Evolutionary conservation across 2,888 invertebrate genomes (phyloP).

Genomic region (Octonoba sinensis): DNA sequence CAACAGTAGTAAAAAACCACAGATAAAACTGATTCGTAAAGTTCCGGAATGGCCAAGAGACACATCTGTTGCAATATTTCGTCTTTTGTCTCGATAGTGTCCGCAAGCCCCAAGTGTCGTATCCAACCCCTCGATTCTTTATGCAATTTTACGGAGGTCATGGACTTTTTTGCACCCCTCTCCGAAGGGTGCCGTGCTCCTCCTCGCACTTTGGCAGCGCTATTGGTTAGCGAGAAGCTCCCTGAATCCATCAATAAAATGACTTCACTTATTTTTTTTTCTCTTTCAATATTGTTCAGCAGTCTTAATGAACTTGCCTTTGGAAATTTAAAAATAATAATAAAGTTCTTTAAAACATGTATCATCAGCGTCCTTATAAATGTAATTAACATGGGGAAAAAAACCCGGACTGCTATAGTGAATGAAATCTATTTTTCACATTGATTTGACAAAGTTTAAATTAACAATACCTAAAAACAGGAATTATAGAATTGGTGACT

Average conservation of each 20-base stretch:
- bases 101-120: background rate
- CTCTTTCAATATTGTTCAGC: background rate
- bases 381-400: no score
- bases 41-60: background rate
- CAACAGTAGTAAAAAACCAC: background rate
- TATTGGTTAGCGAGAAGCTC: background rate
- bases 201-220: background rate
- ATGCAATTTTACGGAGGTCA: background rate
- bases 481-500: no score
- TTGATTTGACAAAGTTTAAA: no score
- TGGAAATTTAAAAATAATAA: no score
- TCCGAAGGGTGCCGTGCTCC: background rate
- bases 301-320: no score
- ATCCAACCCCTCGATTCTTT: background rate
- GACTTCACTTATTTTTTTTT: background rate
- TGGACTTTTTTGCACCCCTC: background rate
- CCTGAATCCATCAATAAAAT: background rate
- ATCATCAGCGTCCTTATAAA: no score
- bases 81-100: background rate
- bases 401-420: no score
- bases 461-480: no score
- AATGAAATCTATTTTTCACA: no score
- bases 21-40: background rate
- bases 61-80: background rate
- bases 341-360: no score